Conservation (phyloP, 2,888 invertebrate genomes). For the Pollenia labialis region DNA sequence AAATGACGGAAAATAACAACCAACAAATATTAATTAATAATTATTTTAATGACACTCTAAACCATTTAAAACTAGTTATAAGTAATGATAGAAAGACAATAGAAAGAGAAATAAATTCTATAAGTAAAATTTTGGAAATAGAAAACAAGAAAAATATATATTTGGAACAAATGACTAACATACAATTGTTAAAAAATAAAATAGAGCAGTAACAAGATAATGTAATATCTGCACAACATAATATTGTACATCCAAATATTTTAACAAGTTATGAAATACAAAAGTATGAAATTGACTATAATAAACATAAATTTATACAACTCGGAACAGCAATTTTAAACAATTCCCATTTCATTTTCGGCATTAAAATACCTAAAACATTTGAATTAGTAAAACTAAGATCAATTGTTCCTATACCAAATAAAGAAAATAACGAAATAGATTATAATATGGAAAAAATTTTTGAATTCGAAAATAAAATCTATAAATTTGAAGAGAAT, state of each 20-base stretch:
- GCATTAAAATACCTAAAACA: neutral
- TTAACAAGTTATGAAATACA: constrained; percentile 38
- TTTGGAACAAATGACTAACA: constrained; percentile 55
- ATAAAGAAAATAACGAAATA: neutral
- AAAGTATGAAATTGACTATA: constrained; percentile 48
- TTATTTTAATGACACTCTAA: too few species aligned
- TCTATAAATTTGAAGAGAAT: neutral
- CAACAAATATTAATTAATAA: too few species aligned
- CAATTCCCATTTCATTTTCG: neutral
- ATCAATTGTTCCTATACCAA: neutral
- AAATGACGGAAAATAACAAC: too few species aligned
- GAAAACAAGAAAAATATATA: too few species aligned
- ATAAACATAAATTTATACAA: constrained; percentile 38
- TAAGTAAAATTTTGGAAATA: too few species aligned
- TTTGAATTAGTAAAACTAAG: too few species aligned
- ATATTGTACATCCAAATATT: constrained; percentile 57
- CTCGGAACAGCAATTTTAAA: constrained; percentile 3
- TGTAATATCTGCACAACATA: constrained; percentile 53
- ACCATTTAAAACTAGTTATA: too few species aligned
- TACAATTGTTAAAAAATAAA: constrained; percentile 55
- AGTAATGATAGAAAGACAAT: too few species aligned
- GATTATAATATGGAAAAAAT: neutral
- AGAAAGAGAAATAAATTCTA: too few species aligned
- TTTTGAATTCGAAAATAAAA: neutral
- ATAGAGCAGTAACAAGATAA: constrained; percentile 50